These are phyloP conservation scores for Schizotus pectinicornis DNA, from an alignment of 2,888 invertebrate species.

Conservation along the genomic window DNA sequence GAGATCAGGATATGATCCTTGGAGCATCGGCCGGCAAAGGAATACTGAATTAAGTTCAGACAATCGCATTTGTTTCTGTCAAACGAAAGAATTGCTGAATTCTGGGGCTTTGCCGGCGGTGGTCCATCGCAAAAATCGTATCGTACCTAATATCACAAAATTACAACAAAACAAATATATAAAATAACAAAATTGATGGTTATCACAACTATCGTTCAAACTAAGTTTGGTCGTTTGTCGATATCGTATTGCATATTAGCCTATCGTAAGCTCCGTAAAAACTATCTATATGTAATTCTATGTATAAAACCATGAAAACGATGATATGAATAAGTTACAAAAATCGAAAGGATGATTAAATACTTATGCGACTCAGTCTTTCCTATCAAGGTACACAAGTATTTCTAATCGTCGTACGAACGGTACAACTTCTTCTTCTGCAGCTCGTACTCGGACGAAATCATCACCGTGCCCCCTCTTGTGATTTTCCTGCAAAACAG, in stretches of 20 bases:
- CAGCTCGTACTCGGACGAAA: constrained; percentile 84
- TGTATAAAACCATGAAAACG: too few relatives aligned
- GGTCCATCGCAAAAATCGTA: constrained; percentile 10
- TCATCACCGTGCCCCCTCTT: constrained; percentile 83
- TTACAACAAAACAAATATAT: constrained; percentile 1
- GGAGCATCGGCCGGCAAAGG: too few relatives aligned
- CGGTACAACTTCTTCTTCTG: constrained; percentile 89
- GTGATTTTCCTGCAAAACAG: constrained; percentile 75
- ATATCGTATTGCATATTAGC: too few relatives aligned
- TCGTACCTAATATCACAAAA: constrained; percentile 26
- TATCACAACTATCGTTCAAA: too few relatives aligned
- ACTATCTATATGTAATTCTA: too few relatives aligned
- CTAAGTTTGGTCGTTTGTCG: too few relatives aligned
- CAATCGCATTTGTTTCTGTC: too few relatives aligned
- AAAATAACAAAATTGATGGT: neutral
- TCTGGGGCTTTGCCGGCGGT: neutral
- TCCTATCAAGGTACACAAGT: constrained; percentile 8
- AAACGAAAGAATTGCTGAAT: neutral
- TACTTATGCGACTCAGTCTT: constrained; percentile 13
- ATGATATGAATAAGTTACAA: too few relatives aligned
- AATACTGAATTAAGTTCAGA: too few relatives aligned
- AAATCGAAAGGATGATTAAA: neutral
- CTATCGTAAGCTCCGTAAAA: too few relatives aligned
- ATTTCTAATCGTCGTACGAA: constrained; percentile 53
- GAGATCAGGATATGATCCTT: too few relatives aligned